Evolutionary conservation across 1,140 invertebrate genomes (phyloP), one percentile per base, ranked within the genome.

Genomic region (Papilio dardanus): DNA sequence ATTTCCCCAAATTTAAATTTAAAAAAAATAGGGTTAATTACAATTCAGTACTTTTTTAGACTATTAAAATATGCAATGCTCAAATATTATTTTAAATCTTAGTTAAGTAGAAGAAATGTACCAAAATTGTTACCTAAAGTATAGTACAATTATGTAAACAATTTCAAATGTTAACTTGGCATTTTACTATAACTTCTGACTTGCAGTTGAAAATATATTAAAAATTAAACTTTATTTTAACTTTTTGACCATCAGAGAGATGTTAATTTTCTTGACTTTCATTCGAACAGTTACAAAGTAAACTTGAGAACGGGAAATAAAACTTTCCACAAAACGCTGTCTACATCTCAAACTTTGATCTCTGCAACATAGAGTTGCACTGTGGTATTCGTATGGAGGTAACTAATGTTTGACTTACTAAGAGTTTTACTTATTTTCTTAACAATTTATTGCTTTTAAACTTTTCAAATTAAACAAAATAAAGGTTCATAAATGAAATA

Each of bases 241-340:
- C n/a, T 46, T 46, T n/a, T 46, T 6, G 42, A 68, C 67, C 19
- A n/a, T 21, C 31, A 14, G 28, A 73, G 46, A 54, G 12, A 73
- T 30, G 24, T 33, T 73, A 73, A 73, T 73, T 73, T 73, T 54
- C 71, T 73, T 21, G 28, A 58, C 46, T 33, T 54, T 46, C 42
- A 19, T 73, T 73, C 71, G 21, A 58, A 58, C 46, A 73, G 71
- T 73, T 73, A 33, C 46, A 73, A 73, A 73, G 71, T 73, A 28
- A 73, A 73, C 71, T 73, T 73, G 28, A 46, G 46, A 73, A 73
- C 42, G 19, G 71, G 46, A 73, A 73, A 73, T 54, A 73, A 46
- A 73, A 73, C 42, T 73, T 73, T 35, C 71, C 71, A 21, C 30
- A 16, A 46, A 73, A 73, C 21, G 33, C 46, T 54, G 42, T 73